phyloP scores from a whole-genome alignment of 2,888 invertebrate species.

The Metellina segmentata region DNA sequence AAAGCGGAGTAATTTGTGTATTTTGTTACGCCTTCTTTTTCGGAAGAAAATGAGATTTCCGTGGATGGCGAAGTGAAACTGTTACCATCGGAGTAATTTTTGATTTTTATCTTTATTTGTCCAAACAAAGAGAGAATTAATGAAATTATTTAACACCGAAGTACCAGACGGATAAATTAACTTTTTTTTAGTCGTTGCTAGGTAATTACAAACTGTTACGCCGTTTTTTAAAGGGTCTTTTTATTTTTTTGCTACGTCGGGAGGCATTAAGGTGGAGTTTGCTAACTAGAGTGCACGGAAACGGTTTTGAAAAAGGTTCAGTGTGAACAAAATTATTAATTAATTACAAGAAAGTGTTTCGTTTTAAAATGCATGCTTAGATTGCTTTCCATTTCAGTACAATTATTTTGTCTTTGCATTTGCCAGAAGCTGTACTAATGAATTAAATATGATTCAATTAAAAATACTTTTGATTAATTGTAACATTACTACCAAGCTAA shows the following conservation, averaged over 20 bases:
- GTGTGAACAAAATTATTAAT: not conserved
- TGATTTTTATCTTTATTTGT: slow-evolving; percentile 29
- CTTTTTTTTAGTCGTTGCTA: not conserved
- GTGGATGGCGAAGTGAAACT: not conserved
- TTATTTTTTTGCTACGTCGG: not conserved
- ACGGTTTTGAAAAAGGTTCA: not conserved
- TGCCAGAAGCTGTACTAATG: not conserved
- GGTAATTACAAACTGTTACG: slow-evolving; percentile 28
- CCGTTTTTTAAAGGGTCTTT: slow-evolving; percentile 1
- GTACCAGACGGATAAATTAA: slow-evolving; percentile 2
- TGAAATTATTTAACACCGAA: slow-evolving; percentile 41
- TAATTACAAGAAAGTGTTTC: not conserved
- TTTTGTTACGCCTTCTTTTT: slow-evolving; percentile 32
- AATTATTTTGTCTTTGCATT: not conserved
- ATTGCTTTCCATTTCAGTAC: not conserved
- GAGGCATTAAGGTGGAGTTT: not conserved
- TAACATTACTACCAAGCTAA: too few species aligned
- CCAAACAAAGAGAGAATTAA: slow-evolving; percentile 16
- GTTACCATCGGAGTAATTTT: slow-evolving; percentile 26
- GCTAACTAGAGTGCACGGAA: not conserved
- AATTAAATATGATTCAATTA: not conserved
- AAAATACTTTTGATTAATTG: not conserved
- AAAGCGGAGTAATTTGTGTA: slow-evolving; percentile 33
- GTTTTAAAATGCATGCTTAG: not conserved
- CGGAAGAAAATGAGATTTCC: not conserved